Base-by-base conservation (phyloP, 64 coral and sea anemone species). In the Exaiptasia diaphana region DNA sequence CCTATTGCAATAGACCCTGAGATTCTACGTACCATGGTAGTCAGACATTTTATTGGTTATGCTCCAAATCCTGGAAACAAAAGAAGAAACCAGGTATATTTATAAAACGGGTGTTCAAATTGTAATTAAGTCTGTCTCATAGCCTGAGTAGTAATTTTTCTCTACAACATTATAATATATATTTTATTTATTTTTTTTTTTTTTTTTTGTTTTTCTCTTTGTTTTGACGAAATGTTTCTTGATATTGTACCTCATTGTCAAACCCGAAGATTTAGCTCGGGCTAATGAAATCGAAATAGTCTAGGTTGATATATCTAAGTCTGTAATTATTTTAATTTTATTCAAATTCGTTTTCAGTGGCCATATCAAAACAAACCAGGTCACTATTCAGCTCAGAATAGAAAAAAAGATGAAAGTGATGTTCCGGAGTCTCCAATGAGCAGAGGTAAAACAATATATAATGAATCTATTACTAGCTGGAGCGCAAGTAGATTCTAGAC, bases 341-440 rank as follows among this genome's bases (percentile, higher is more conserved):
- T n/a, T n/a, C n/a, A n/a, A n/a, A n/a, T 27, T 0, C 38, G 20
- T 45, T 71, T 73, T 33, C n/a, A 73, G 69, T 73, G 69, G 69
- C 69, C 69, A 13, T 73, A 73, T 37, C 38, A 73, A 11, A 37
- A 17, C 15, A 73, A 73, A 15, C 41, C 69, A 45, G 27, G 32
- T 0, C 18, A 35, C 31, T 1, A 35, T 11, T 0, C 17, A 18
- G 27, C 61, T 35, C 61, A 65, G 30, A 65, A 18, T 18, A 65
- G 32, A 9, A 65, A 65, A 5, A 65, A 65, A 43, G 87, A 97
- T 37, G 82, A 97, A 28, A 71, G 38, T 29, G 78, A 79, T 50
- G 83, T 97, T 0, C 88, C 93, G 44, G 93, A 97, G 22, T 97
- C 93, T 12, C 93, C 93, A 0, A 97, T 97, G 93, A 97, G 90